These are phyloP conservation scores for Strix aluco DNA, from an alignment of 2,113 vertebrate species.

Conservation along the genomic window DNA sequence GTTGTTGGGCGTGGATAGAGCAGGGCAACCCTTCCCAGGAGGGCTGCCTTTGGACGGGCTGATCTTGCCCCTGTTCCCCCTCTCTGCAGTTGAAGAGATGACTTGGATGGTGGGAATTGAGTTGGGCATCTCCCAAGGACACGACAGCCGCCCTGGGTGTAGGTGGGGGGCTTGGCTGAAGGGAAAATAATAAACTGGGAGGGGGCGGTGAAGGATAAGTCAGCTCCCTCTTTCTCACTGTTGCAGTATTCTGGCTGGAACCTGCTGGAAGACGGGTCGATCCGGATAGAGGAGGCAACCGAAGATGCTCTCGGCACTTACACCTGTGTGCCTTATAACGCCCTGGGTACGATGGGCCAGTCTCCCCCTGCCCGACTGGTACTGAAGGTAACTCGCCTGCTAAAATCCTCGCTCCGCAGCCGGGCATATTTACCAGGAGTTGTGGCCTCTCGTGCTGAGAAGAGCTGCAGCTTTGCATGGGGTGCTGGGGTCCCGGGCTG, in stretches of 20 bases:
- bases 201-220: not conserved
- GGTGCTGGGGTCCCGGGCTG: not conserved
- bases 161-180: not conserved
- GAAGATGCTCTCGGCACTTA: slow-evolving; percentile 99
- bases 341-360: slow-evolving; percentile 98
- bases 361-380: slow-evolving; percentile 96
- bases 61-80: not conserved
- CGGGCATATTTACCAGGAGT: rapidly evolving
- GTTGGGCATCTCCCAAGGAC: rapidly evolving
- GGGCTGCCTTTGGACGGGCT: not conserved
- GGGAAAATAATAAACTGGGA: not conserved
- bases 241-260: slow-evolving; percentile 92
- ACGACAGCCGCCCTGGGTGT: rapidly evolving
- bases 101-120: not conserved
- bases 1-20: not conserved
- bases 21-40: not conserved
- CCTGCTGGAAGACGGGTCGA: slow-evolving; percentile 92
- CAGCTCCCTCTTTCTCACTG: not conserved
- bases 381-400: slow-evolving; percentile 87
- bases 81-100: not conserved
- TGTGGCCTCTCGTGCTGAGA: not conserved
- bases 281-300: slow-evolving; percentile 96
- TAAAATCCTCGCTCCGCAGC: not conserved
- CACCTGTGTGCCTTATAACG: slow-evolving; percentile 99
- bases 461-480: not conserved